Percentiles rank a stretch among this genome's conserved stretches.
phyloP scores from a whole-genome alignment of 2,113 vertebrate genomes.

The Trogon surrucura region DNA sequence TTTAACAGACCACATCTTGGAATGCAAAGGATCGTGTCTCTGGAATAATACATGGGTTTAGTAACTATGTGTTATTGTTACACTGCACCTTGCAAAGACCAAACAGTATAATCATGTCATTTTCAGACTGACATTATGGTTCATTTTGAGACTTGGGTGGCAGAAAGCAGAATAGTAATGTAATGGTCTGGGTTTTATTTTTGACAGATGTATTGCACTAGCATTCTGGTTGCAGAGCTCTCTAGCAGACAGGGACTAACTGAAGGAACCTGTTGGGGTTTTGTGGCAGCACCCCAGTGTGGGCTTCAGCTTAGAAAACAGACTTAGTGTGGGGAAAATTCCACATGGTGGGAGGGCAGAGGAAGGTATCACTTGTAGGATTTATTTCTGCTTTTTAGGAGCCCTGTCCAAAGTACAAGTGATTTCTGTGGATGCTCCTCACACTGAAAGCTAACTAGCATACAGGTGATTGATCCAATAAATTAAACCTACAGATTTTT shows the following conservation, averaged over 20 bases:
- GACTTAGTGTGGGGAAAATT: background rate
- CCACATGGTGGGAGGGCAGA: background rate
- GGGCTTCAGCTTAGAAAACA: background rate
- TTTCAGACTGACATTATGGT: rapidly evolving
- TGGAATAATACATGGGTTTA: rapidly evolving
- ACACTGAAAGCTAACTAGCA: background rate
- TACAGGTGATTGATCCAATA: background rate
- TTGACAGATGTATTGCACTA: background rate
- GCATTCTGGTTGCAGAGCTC: background rate
- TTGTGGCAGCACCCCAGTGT: background rate
- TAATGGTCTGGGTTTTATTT: background rate
- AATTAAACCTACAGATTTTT: background rate
- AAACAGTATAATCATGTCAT: rapidly evolving
- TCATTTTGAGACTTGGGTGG: background rate
- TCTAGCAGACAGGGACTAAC: background rate
- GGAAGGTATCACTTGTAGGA: rapidly evolving
- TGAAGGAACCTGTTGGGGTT: background rate
- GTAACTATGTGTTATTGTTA: rapidly evolving
- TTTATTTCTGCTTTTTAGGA: background rate
- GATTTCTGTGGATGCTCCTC: background rate
- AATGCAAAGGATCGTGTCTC: background rate
- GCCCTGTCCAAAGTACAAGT: background rate
- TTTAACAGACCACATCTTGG: background rate
- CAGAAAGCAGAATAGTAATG: background rate
- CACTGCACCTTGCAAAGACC: background rate